phyloP scores from a whole-genome alignment of 1,140 invertebrate genomes.

The Lanistes nyassanus region DNA sequence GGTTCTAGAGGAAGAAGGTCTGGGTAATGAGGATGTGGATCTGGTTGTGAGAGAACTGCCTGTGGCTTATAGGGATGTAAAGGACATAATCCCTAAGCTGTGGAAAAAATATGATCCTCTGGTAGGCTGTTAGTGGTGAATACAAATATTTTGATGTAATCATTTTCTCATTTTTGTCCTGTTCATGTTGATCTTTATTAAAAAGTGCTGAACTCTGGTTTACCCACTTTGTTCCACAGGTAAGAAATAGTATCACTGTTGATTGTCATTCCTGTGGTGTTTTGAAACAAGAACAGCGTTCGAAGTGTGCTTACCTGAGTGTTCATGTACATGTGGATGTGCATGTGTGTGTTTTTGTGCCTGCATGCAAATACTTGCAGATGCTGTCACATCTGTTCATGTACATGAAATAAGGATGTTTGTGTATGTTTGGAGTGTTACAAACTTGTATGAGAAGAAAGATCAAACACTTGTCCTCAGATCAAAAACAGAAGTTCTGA shows the following conservation, averaged over 20 bases:
- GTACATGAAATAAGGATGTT: too few species aligned
- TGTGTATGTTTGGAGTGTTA: background rate
- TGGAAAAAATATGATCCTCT: constrained; percentile 60
- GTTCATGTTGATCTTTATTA: background rate
- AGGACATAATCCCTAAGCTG: constrained; percentile 50
- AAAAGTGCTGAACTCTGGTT: too few species aligned
- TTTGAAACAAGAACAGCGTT: too few species aligned
- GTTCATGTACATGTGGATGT: too few species aligned
- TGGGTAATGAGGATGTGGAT: constrained; percentile 54
- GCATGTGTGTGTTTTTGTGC: background rate
- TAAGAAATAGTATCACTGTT: too few species aligned
- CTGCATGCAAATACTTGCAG: too few species aligned
- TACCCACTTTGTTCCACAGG: too few species aligned
- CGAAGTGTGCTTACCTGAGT: too few species aligned
- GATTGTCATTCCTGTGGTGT: too few species aligned
- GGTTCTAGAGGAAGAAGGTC: constrained; percentile 66
- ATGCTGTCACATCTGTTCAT: too few species aligned
- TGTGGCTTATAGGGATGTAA: constrained; percentile 59
- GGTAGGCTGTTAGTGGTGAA: constrained; percentile 37
- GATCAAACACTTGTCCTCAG: too few species aligned
- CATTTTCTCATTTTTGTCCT: background rate
- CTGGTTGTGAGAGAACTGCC: constrained; percentile 57
- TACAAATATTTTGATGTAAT: background rate
- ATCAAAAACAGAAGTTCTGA: background rate
- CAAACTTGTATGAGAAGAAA: too few species aligned